A percentile compares a stretch with the other conserved stretches of the same genome.
Evolutionary conservation across 2,797 vertebrate species (phyloP).

Genomic region (Crax fasciolata): DNA sequence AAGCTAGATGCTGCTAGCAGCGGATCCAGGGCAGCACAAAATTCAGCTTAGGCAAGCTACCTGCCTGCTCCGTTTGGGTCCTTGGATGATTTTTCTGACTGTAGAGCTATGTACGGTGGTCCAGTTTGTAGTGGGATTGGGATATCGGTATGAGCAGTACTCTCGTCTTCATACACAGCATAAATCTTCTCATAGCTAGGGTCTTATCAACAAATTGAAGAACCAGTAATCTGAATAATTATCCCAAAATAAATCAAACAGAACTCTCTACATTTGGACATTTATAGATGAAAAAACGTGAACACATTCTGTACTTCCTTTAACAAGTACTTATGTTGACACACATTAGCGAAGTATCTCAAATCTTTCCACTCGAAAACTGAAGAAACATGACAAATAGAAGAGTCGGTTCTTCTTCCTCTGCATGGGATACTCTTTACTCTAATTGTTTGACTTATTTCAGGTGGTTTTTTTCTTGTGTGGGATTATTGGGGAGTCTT

Average conservation of each 20-base stretch:
- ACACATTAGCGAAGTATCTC: background rate
- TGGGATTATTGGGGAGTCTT: background rate
- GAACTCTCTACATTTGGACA: background rate
- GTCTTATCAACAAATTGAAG: background rate
- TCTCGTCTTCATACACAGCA: background rate
- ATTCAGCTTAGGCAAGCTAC: background rate
- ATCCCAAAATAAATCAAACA: background rate
- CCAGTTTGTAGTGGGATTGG: background rate
- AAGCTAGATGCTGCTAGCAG: background rate
- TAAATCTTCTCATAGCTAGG: background rate
- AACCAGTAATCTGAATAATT: background rate
- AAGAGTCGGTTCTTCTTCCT: background rate
- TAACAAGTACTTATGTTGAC: background rate
- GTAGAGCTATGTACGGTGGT: background rate
- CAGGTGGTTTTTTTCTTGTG: background rate
- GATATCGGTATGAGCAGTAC: background rate
- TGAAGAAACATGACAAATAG: background rate
- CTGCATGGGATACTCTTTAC: background rate
- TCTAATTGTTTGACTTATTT: background rate
- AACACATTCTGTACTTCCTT: background rate
- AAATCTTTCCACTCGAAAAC: background rate
- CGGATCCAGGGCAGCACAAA: background rate
- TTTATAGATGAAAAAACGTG: too few species aligned
- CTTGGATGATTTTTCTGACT: background rate
- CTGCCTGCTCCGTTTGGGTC: background rate